Percentiles rank a stretch among this genome's conserved stretches.
phyloP scores from a whole-genome alignment of 1,140 invertebrate species.

The Cardiocondyla obscurior region DNA sequence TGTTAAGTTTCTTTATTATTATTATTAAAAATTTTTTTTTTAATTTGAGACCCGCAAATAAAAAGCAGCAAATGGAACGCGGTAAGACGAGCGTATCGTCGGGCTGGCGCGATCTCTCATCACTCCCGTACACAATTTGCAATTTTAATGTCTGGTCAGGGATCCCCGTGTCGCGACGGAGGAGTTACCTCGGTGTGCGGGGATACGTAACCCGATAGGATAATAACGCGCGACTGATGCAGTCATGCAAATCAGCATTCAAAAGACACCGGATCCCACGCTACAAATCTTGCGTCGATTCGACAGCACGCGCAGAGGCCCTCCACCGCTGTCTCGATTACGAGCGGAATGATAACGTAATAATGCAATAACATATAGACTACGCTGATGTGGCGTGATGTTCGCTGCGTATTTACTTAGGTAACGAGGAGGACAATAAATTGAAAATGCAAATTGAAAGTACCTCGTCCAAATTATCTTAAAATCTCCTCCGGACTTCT shows the following conservation, averaged over 20 bases:
- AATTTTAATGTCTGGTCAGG: constrained; percentile 76
- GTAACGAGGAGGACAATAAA: not conserved
- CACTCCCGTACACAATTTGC: constrained; percentile 77
- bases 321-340: not conserved
- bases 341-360: constrained; percentile 12
- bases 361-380: not conserved
- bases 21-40: not conserved
- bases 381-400: not conserved
- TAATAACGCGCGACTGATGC: constrained; percentile 62
- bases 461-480: not conserved
- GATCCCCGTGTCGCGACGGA: constrained; percentile 40
- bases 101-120: constrained; percentile 60
- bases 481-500: too few relatives aligned
- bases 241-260: constrained; percentile 65
- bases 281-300: constrained; percentile 43
- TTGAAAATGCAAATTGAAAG: not conserved
- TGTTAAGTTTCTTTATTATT: constrained; percentile 37
- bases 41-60: too few relatives aligned
- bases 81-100: constrained; percentile 32
- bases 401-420: not conserved
- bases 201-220: constrained; percentile 64
- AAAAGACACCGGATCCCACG: constrained; percentile 53
- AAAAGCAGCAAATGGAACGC: constrained; percentile 20
- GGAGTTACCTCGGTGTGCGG: constrained; percentile 14
- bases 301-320: not conserved